Conservation (phyloP, 2,888 invertebrate genomes). For the Lycaena phlaeas region DNA sequence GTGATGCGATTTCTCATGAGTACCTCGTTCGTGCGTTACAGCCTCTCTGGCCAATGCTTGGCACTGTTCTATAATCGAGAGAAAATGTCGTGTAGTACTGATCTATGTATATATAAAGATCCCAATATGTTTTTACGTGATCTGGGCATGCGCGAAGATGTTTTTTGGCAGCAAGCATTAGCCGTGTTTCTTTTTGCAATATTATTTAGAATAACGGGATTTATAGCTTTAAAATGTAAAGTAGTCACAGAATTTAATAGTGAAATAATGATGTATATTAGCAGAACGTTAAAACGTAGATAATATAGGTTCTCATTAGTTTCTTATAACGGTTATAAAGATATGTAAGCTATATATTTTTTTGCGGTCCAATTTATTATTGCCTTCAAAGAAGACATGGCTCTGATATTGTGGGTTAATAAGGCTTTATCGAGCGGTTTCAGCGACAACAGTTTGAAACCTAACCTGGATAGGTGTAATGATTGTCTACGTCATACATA, state of each 20-base stretch:
- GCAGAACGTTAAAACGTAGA: conserved; percentile 68
- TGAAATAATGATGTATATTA: conserved; percentile 66
- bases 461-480: no score
- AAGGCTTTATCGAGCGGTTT: no score
- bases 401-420: no score
- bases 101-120: conserved; percentile 71
- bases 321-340: background rate
- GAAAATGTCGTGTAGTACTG: conserved; percentile 73
- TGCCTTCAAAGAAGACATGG: no score
- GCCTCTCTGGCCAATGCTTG: conserved; percentile 74
- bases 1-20: conserved; percentile 71
- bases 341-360: no score
- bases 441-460: no score
- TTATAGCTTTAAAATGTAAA: conserved; percentile 72
- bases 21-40: conserved; percentile 77
- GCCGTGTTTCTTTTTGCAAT: conserved; percentile 72
- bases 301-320: conserved; percentile 24
- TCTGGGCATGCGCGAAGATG: conserved; percentile 72
- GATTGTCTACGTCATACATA: no score
- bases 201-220: conserved; percentile 66
- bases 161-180: conserved; percentile 68
- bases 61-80: conserved; percentile 75
- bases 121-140: conserved; percentile 76
- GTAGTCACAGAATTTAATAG: conserved; percentile 70
- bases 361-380: no score